Evolutionary conservation across 2,888 invertebrate species (phyloP).

Genomic region (Agrotis segetum): DNA sequence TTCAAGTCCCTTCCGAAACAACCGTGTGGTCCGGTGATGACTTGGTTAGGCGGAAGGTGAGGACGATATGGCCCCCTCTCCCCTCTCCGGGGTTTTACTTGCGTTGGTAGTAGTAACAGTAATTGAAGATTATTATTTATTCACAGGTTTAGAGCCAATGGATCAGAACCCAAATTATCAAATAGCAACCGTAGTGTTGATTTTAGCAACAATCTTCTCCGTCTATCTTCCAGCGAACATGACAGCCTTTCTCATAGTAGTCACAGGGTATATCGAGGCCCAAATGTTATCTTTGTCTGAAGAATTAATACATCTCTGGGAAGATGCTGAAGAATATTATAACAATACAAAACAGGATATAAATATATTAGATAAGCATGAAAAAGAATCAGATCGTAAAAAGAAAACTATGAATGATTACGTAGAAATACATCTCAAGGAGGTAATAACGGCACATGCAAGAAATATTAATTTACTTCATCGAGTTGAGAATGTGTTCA

Average conservation of each 20-base stretch:
- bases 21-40: too few species aligned
- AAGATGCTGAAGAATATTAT: conserved; percentile 69
- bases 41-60: too few species aligned
- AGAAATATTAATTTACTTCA: conserved; percentile 66
- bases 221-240: conserved; percentile 73
- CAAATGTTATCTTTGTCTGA: conserved; percentile 76
- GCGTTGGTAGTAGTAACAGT: too few species aligned
- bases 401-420: conserved; percentile 47
- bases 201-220: conserved; percentile 61
- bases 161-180: conserved; percentile 77
- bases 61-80: too few species aligned
- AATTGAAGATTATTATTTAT: background rate
- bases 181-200: conserved; percentile 66
- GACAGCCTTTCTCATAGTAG: conserved; percentile 73
- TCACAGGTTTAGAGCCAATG: conserved; percentile 78
- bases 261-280: conserved; percentile 77
- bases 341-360: conserved; percentile 55
- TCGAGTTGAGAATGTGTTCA: conserved; percentile 67
- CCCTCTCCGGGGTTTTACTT: too few species aligned
- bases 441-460: conserved; percentile 48
- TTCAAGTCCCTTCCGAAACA: too few species aligned
- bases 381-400: conserved; percentile 8
- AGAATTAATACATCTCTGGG: conserved; percentile 75
- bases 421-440: conserved; percentile 38
- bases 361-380: conserved; percentile 1